phyloP scores from a whole-genome alignment of 2,797 vertebrate species.

The Myripristis murdjan region DNA sequence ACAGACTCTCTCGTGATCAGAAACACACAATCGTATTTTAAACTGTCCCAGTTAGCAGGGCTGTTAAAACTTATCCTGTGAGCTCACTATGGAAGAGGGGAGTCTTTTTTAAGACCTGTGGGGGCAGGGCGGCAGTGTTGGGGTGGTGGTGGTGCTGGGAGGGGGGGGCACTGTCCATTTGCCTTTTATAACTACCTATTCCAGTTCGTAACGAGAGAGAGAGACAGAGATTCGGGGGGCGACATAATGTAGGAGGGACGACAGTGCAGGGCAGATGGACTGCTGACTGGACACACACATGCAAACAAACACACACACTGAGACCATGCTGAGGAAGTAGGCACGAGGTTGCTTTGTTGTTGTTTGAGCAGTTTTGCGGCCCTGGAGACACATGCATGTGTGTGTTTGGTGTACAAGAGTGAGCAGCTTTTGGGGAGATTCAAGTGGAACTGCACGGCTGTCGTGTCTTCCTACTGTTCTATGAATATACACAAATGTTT shows the following conservation, averaged over 20 bases:
- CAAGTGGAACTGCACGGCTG: slow-evolving; percentile 27
- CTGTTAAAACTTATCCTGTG: slow-evolving; percentile 59
- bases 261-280: slow-evolving; percentile 23
- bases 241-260: slow-evolving; percentile 41
- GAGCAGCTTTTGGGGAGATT: slow-evolving; percentile 48
- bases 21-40: slow-evolving; percentile 55
- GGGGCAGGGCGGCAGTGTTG: slow-evolving; percentile 67
- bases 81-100: slow-evolving; percentile 39
- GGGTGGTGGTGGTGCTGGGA: slow-evolving; percentile 3
- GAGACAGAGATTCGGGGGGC: slow-evolving; percentile 37
- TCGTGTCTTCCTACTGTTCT: slow-evolving; percentile 9
- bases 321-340: slow-evolving; percentile 34
- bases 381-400: slow-evolving; percentile 23
- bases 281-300: slow-evolving; percentile 42
- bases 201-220: slow-evolving; percentile 45
- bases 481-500: slow-evolving; percentile 22
- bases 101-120: slow-evolving; percentile 62
- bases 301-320: slow-evolving; percentile 39
- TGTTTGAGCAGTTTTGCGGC: slow-evolving; percentile 49
- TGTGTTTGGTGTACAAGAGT: slow-evolving; percentile 7
- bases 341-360: slow-evolving; percentile 49
- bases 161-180: slow-evolving; percentile 67
- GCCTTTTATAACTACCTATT: slow-evolving; percentile 76
- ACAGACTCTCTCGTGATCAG: slow-evolving; percentile 55
- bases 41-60: slow-evolving; percentile 21